Conservation (phyloP, 2,113 vertebrate species). For the Caranx melampygus region DNA sequence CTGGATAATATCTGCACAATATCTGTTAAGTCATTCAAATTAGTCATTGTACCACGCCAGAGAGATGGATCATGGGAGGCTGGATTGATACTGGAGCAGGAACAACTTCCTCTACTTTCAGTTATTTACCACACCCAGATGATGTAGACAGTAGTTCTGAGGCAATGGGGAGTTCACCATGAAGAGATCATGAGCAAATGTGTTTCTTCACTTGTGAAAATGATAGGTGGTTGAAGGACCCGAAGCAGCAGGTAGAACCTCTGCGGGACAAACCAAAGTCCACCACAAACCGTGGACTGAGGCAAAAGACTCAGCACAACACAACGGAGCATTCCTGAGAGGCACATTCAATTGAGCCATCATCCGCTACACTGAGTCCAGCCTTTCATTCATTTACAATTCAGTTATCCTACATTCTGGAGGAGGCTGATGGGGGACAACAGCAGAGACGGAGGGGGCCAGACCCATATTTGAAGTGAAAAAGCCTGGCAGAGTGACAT, state of each 20-base stretch:
- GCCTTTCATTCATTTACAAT: constrained; percentile 53
- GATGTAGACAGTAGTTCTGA: neutral
- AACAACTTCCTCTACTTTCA: neutral
- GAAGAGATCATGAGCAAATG: neutral
- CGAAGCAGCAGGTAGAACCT: neutral
- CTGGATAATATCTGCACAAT: no score
- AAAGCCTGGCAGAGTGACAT: constrained; percentile 29
- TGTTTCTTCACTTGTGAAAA: neutral
- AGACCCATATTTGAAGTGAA: constrained; percentile 10
- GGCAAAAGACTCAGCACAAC: constrained; percentile 27
- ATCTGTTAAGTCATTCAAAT: no score
- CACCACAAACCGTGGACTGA: neutral
- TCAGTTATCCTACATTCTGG: constrained; percentile 30
- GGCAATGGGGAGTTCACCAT: neutral
- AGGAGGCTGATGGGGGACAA: constrained; percentile 11
- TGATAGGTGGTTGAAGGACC: neutral
- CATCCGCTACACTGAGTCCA: constrained; percentile 56
- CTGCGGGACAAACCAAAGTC: neutral
- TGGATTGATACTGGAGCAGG: neutral
- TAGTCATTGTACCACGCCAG: no score
- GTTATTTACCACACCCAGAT: neutral
- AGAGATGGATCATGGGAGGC: neutral
- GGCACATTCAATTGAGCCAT: constrained; percentile 62
- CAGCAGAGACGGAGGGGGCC: neutral
- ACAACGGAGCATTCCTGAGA: constrained; percentile 52